These are phyloP conservation scores for Zaprionus tsacasi DNA, from an alignment of 1,140 invertebrate genomes.

Conservation along the genomic window DNA sequence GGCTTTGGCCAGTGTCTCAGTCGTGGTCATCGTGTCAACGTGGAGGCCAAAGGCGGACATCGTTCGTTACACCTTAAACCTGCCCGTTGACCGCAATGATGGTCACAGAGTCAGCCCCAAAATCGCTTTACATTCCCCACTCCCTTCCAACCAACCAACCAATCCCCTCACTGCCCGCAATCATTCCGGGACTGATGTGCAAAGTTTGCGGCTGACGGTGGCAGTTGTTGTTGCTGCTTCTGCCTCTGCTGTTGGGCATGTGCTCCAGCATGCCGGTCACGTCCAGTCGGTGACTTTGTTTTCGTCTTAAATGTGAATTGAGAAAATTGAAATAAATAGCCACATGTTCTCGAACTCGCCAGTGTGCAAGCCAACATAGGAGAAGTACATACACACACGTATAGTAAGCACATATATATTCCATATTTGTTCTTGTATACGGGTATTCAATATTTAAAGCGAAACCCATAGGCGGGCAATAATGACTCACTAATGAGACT, in stretches of 20 bases:
- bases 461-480: not conserved
- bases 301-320: constrained; percentile 81
- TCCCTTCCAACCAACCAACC: not conserved
- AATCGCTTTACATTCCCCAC: constrained; percentile 73
- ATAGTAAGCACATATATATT: constrained; percentile 20
- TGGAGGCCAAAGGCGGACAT: constrained; percentile 65
- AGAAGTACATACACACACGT: constrained; percentile 18
- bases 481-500: constrained; percentile 1
- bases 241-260: constrained; percentile 20
- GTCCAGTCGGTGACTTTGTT: constrained; percentile 76
- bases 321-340: constrained; percentile 81
- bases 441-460: constrained; percentile 13
- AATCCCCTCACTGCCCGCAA: not conserved
- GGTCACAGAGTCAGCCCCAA: constrained; percentile 70
- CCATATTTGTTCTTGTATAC: constrained; percentile 8
- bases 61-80: constrained; percentile 74
- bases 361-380: constrained; percentile 26
- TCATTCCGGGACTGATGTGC: constrained; percentile 55
- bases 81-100: constrained; percentile 77
- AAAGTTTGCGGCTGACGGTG: constrained; percentile 72
- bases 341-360: constrained; percentile 62
- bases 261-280: constrained; percentile 63
- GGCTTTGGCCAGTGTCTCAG: constrained; percentile 29
- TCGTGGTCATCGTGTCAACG: constrained; percentile 64
- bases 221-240: constrained; percentile 45